Base-by-base conservation (phyloP, 2,797 vertebrate genomes). In the Coranthus polyacanthus region DNA sequence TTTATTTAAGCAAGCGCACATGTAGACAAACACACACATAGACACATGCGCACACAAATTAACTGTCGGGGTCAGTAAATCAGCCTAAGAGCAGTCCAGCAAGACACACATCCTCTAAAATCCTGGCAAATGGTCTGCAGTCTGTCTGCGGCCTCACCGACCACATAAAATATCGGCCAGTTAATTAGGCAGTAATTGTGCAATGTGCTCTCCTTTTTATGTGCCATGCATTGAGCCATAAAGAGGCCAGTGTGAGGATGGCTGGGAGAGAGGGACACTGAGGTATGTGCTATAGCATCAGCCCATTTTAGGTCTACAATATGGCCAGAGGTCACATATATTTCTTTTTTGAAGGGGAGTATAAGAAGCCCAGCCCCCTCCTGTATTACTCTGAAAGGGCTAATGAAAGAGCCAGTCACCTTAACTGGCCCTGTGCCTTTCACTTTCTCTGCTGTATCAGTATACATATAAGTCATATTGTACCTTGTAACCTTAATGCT, bases 141-240 rank as follows among this genome's bases (percentile, higher is more conserved):
- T 85, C 84, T 87, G 83, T 92, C 90, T 75, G 83, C 20, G 57
- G 80, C 84, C 57, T 82, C 74, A 41, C 84, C 41, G 60, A 88
- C 86, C 81, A 86, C 85, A 91, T 91, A 87, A 93, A 93, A 90
- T 88, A 92, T 89, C 57, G 61, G 72, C 75, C 75, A 81, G 84
- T 91, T 92, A 92, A 92, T 92, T 90, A 88, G 84, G 82, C 72
- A 55, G 87, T 92, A 90, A 93, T 92, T 90, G 86, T 72, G 86
- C 85, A 79, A 88, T 88, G 85, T 84, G 86, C 84, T 90, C 84
- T 79, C 39, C 54, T 70, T 89, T 87, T 87, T 89, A 89, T 89
- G 86, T 86, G 81, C 83, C 77, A 82, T 85, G 79, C 82, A 79
- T 72, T 36, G 62, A 69, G 79, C 82, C 69, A 84, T 92, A 91